Evolutionary conservation across 2,113 vertebrate genomes (phyloP), one percentile per base, ranked within the genome.

Genomic region (Pluvialis apricaria): DNA sequence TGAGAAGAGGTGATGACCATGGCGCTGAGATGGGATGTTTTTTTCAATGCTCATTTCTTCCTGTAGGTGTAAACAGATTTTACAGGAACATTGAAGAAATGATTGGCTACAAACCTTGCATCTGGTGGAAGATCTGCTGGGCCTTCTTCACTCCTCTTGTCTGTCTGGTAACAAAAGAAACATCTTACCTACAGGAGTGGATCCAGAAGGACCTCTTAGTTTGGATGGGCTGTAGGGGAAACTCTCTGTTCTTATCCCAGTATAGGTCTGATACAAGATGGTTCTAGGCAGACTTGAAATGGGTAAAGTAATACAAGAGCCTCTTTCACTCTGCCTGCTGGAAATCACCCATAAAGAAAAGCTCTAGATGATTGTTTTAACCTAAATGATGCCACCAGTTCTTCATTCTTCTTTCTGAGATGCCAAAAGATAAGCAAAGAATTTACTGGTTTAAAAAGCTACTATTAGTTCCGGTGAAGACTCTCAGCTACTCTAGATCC

Each of bases 51-150:
- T 61, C 6, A 7, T 95, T 95, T 95, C 54, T 75, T 79, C 64
- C 45, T 79, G 28, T 90, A 99, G 99, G 99, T 81, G 99, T 99
- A 57, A 99, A 99, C 40, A 98, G 96, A 79, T 99, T 99, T 97
- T 99, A 99, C 83, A 92, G 92, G 32, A 98, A 99, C 96, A 99
- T 99, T 1, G 99, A 99, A 94, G 99, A 99, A 91, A 99, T 99
- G 99, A 99, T 99, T 38, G 99, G 99, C 78, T 99, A 99, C 96
- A 98, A 98, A 84, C 99, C 99, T 13, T 99, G 98, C 58, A 66
- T 88, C 38, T 99, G 99, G 98, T 99, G 99, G 99, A 99, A 99
- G 85, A 98, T 99, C 76, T 99, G 99, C 76, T 99, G 99, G 99
- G 98, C 95, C 51, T 98, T 98, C 92, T 99, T 99, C 95, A 99